phyloP scores from a whole-genome alignment of 1,140 invertebrate genomes.

The Bombus superbus region DNA sequence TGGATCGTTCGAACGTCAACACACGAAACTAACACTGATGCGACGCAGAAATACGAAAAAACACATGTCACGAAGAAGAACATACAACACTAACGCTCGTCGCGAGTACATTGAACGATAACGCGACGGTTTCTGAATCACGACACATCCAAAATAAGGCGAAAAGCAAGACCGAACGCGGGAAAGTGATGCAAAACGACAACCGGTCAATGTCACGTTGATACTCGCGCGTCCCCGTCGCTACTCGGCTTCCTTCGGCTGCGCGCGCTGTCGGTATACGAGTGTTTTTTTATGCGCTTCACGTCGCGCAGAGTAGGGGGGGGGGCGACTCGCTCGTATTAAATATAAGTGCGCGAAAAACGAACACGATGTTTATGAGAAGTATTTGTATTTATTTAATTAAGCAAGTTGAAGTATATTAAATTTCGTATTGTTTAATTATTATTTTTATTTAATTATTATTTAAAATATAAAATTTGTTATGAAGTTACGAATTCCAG shows the following conservation, averaged over 20 bases:
- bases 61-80: neutral
- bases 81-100: too few species aligned
- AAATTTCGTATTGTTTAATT: too few species aligned
- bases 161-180: constrained; percentile 41
- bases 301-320: neutral
- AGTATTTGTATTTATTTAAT: too few species aligned
- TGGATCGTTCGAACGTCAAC: constrained; percentile 18
- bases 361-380: neutral
- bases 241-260: constrained; percentile 12
- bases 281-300: too few species aligned
- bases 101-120: neutral
- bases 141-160: constrained; percentile 3
- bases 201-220: constrained; percentile 40
- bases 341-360: neutral
- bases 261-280: too few species aligned
- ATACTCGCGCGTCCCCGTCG: constrained; percentile 31
- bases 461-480: too few species aligned
- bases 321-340: neutral
- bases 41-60: neutral
- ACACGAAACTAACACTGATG: neutral
- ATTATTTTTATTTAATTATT: too few species aligned
- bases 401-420: too few species aligned
- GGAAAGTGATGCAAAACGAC: constrained; percentile 10
- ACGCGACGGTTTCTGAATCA: neutral
- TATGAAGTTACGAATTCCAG: too few species aligned